Evolutionary conservation across 2,888 invertebrate genomes (phyloP).

Genomic region (Protophormia terraenovae): DNA sequence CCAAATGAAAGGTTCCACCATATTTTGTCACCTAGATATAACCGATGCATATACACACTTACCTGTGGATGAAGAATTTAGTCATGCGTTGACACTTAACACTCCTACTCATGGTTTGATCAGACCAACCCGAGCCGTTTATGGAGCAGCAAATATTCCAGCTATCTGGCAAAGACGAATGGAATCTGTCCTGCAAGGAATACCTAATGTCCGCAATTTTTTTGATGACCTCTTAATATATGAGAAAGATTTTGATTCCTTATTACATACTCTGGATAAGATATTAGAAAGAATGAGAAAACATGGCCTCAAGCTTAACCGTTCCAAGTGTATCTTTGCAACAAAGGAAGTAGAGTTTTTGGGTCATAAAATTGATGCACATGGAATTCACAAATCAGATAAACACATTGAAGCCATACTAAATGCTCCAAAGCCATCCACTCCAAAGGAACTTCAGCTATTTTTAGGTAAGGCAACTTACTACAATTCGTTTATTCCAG

Average conservation of each 20-base stretch:
- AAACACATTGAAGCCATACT: conserved; percentile 31
- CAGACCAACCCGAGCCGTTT: neutral
- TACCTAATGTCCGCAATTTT: neutral
- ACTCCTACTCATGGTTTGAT: neutral
- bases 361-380: conserved; percentile 50
- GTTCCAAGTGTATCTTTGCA: conserved; percentile 33
- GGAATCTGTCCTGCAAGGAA: neutral
- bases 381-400: conserved; percentile 44
- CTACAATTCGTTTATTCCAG: conserved; percentile 8
- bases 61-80: neutral
- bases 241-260: neutral
- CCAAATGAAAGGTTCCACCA: neutral
- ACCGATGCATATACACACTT: neutral
- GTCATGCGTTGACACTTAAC: neutral
- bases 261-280: neutral
- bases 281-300: neutral
- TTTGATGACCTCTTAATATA: conserved; percentile 26
- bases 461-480: conserved; percentile 29
- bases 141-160: conserved; percentile 42
- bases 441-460: conserved; percentile 47
- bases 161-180: conserved; percentile 43
- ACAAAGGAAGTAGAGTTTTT: conserved; percentile 34
- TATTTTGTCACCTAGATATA: neutral
- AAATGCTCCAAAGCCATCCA: conserved; percentile 14
- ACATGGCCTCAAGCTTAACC: neutral